Evolutionary conservation across 2,113 vertebrate genomes (phyloP), one percentile per base, ranked within the genome.

Genomic region (Eretmochelys imbricata): DNA sequence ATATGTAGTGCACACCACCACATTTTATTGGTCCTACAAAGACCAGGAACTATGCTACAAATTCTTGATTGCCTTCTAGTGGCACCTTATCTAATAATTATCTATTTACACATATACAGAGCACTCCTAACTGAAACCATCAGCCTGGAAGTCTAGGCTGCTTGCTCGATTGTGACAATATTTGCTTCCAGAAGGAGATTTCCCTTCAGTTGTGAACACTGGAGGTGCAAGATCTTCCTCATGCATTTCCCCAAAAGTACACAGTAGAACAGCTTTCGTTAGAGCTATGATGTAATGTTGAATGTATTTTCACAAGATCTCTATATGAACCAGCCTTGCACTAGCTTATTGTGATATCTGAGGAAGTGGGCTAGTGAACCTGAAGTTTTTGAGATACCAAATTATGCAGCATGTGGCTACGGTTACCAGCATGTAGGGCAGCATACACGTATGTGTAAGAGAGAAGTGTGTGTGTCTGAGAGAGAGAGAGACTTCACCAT

Each of bases 1-100:
- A 0, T 0, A 0, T 88, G 72, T 54, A 35, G n/a, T 11, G 24
- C 80, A 51, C 8, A 76, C 1, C 14, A 55, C 31, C 5, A 17
- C 51, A 10, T 62, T 92, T 86, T 55, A 91, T 87, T 91, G 91
- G 46, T 65, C 22, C 54, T 79, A 59, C 3, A 89, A 87, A 96
- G 82, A 6, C 2, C 1, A 81, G 46, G 46, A 31, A 31, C 6
- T 89, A 22, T 75, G 65, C 50, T 91, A 80, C 10, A 62, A 82
- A 75, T 27, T 89, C 65, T 38, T 89, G 29, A 4, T 54, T 35
- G 83, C 10, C 84, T n/a, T 89, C 42, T 90, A 48, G 48, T 48
- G 19, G 9, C 19, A 55, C 86, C 88, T 91, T 92, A 17, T 65
- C 75, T 88, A 24, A 91, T 86, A 82, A 82, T 69, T 82, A 85